phyloP scores from a whole-genome alignment of 1,140 invertebrate genomes.

The Pogonomyrmex barbatus region DNA sequence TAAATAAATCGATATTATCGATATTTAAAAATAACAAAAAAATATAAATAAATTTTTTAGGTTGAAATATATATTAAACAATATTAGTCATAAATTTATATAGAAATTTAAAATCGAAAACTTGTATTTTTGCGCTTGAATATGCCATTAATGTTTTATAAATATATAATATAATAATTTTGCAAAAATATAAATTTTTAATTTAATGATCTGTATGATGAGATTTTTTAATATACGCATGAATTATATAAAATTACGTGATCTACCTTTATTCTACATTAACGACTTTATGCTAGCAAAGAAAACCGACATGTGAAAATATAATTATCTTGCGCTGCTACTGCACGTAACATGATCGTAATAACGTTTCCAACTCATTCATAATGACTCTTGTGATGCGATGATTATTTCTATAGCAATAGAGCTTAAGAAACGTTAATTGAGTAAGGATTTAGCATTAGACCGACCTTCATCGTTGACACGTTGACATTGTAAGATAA shows the following conservation, averaged over 20 bases:
- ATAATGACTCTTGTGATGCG: conserved; percentile 12
- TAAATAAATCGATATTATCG: neutral
- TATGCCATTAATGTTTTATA: neutral
- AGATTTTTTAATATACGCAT: neutral
- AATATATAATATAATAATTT: neutral
- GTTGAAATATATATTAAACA: neutral
- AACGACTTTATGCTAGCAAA: neutral
- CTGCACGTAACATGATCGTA: conserved; percentile 27
- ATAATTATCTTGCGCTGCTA: conserved; percentile 30
- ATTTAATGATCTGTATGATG: neutral
- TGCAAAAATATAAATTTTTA: neutral
- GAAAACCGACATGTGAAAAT: conserved; percentile 33
- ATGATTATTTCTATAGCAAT: conserved; percentile 17
- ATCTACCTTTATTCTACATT: conserved; percentile 19
- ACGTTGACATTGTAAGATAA: conserved; percentile 33
- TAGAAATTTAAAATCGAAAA: neutral
- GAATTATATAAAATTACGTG: neutral
- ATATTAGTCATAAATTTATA: neutral
- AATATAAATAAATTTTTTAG: neutral
- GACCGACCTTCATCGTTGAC: conserved; percentile 40
- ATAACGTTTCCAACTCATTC: conserved; percentile 33
- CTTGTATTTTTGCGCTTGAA: neutral
- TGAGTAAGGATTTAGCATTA: conserved; percentile 18
- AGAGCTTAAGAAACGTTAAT: conserved; percentile 42
- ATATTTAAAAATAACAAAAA: neutral